phyloP scores from a whole-genome alignment of 53 echinoderm and acorn worm genomes.

The Echinometra lucunter region DNA sequence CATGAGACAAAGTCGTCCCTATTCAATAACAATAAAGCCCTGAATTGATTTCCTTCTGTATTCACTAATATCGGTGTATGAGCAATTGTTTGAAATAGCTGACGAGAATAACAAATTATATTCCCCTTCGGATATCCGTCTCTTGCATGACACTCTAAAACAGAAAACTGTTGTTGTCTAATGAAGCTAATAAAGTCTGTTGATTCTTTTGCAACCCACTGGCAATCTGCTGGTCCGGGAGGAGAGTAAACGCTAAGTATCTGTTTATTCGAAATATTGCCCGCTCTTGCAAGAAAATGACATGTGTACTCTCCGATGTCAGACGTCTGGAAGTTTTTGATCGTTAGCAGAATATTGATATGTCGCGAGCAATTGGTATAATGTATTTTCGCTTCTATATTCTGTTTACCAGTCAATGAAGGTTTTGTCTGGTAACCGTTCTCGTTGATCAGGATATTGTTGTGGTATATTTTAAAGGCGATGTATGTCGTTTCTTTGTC shows the following conservation, averaged over 20 bases:
- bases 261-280: not conserved
- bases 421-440: not conserved
- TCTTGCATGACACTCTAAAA: not conserved
- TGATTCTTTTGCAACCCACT: not conserved
- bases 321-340: not conserved
- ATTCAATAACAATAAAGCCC: not conserved
- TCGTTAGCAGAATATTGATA: not conserved
- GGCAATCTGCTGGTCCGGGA: not conserved
- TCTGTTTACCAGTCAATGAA: too few species aligned
- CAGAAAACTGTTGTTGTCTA: not conserved
- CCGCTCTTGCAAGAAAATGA: not conserved
- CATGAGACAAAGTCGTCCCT: not conserved
- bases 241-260: not conserved
- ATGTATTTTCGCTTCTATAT: not conserved
- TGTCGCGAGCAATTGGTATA: not conserved
- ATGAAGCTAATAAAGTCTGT: not conserved
- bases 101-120: not conserved
- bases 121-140: constrained; percentile 26
- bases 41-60: not conserved
- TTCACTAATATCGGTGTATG: not conserved
- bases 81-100: not conserved
- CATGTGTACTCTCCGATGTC: not conserved
- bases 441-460: not conserved
- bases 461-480: not conserved
- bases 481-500: not conserved